phyloP scores from a whole-genome alignment of 2,113 vertebrate genomes.

The Talpa occidentalis region DNA sequence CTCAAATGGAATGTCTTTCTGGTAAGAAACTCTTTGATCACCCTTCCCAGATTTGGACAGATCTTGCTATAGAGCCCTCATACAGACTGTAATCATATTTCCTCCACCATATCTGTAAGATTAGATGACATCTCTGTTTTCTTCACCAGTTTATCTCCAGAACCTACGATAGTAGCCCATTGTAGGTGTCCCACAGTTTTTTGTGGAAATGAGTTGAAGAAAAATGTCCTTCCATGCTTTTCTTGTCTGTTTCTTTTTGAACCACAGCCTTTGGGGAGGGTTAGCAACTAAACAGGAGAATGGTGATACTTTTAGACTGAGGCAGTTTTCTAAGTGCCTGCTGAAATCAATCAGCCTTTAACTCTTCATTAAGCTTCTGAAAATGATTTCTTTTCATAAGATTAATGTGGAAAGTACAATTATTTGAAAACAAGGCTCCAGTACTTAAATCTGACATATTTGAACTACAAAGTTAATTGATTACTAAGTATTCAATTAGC shows the following conservation, averaged over 20 bases:
- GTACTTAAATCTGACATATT: constrained; percentile 48
- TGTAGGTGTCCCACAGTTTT: not conserved
- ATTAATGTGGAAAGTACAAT: constrained; percentile 30
- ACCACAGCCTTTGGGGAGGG: not conserved
- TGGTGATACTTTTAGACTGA: not conserved
- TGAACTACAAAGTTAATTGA: constrained; percentile 39
- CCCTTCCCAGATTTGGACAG: not conserved
- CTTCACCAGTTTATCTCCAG: not conserved
- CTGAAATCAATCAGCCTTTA: constrained; percentile 45
- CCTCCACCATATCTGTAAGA: not conserved
- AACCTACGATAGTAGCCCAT: not conserved
- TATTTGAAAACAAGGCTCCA: constrained; percentile 28
- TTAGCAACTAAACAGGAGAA: not conserved
- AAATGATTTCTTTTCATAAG: constrained; percentile 15
- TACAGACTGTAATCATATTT: not conserved
- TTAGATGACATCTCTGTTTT: not conserved
- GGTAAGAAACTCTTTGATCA: not conserved
- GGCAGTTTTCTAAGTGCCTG: not conserved
- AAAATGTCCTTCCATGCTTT: not conserved
- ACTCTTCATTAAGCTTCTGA: not conserved
- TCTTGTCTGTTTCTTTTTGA: not conserved
- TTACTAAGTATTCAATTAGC: constrained; percentile 43
- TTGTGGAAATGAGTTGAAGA: not conserved
- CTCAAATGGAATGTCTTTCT: not conserved
- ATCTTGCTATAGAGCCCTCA: not conserved